These are phyloP conservation scores for Eolophus roseicapilla DNA, from an alignment of 2,113 vertebrate species.

Conservation along the genomic window DNA sequence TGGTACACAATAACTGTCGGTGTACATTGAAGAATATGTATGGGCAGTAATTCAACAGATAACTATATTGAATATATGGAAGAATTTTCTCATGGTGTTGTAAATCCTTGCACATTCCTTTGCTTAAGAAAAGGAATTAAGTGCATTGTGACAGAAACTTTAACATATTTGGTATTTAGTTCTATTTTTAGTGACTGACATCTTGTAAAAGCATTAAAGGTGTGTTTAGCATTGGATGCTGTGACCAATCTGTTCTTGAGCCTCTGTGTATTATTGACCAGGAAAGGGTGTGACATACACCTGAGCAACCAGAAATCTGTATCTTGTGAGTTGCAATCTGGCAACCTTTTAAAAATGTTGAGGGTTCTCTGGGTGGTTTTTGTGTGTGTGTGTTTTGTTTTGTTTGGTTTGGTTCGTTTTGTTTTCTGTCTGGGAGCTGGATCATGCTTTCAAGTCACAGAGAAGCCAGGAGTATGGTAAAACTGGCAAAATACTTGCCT, in stretches of 20 bases:
- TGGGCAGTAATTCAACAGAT: conserved; percentile 18
- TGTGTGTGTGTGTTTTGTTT: not conserved
- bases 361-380: not conserved
- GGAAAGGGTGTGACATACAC: not conserved
- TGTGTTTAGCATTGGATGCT: not conserved
- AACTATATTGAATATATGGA: not conserved
- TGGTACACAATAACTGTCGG: conserved; percentile 26
- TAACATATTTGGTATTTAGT: not conserved
- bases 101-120: not conserved
- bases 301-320: not conserved
- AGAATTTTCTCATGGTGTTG: not conserved
- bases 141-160: not conserved
- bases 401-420: not conserved
- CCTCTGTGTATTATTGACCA: not conserved
- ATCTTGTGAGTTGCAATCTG: not conserved
- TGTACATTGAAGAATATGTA: not conserved
- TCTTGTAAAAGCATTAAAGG: not conserved
- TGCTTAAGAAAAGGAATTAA: conserved; percentile 10
- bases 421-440: not conserved
- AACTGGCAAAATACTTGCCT: not conserved
- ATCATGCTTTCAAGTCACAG: not conserved
- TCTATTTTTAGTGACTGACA: not conserved
- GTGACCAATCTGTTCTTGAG: not conserved
- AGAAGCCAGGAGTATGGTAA: not conserved
- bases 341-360: not conserved